phyloP scores from a whole-genome alignment of 1,140 invertebrate genomes.

The Coenobita brevimanus region DNA sequence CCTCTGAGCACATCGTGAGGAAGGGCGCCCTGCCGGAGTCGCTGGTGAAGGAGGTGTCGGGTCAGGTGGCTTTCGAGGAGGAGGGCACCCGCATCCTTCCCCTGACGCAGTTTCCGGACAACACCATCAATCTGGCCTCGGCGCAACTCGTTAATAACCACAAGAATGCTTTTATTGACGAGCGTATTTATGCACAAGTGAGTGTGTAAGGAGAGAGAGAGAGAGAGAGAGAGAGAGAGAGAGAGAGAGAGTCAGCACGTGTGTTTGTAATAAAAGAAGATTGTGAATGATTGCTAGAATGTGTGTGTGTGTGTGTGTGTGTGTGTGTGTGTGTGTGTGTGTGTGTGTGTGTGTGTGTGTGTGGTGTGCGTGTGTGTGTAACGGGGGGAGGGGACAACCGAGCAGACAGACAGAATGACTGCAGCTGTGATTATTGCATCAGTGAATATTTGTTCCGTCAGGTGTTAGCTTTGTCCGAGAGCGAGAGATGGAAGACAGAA shows the following conservation, averaged over 20 bases:
- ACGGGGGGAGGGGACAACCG: not conserved
- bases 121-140: constrained; percentile 77
- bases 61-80: constrained; percentile 77
- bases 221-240: not conserved
- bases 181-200: constrained; percentile 75
- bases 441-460: too few relatives aligned
- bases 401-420: not conserved
- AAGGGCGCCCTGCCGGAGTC: constrained; percentile 75
- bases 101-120: constrained; percentile 76
- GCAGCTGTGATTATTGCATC: not conserved
- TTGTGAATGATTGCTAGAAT: too few relatives aligned
- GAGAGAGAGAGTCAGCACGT: not conserved
- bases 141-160: constrained; percentile 75
- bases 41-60: constrained; percentile 75
- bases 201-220: not conserved
- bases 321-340: not conserved
- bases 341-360: constrained; percentile 1
- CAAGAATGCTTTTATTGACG: constrained; percentile 71
- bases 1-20: constrained; percentile 75
- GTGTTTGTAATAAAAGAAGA: not conserved
- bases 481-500: too few relatives aligned
- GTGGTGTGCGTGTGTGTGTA: not conserved
- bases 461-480: too few relatives aligned
- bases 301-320: not conserved
- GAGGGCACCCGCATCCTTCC: constrained; percentile 74